These are phyloP conservation scores for Stenolophus ochropezus DNA, from an alignment of 2,888 invertebrate genomes.

Conservation along the genomic window DNA sequence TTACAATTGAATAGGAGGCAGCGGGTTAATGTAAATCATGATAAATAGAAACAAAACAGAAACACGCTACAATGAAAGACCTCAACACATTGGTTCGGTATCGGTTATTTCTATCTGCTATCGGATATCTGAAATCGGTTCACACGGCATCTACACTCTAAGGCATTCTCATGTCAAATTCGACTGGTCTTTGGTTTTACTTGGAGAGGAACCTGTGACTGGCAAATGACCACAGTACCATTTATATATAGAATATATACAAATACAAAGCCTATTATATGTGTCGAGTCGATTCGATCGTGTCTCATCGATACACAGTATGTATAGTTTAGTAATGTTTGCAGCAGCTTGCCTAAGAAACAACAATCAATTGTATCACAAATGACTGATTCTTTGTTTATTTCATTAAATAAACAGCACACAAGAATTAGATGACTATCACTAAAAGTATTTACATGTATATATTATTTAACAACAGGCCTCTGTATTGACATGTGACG, in stretches of 20 bases:
- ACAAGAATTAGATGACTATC: constrained; percentile 51
- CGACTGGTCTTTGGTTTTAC: constrained; percentile 53
- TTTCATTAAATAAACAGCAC: constrained; percentile 50
- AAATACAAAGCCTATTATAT: constrained; percentile 55
- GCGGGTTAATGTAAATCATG: constrained; percentile 44
- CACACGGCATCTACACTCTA: constrained; percentile 52
- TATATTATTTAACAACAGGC: constrained; percentile 55
- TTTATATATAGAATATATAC: constrained; percentile 51
- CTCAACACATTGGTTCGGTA: constrained; percentile 27
- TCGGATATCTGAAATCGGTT: constrained; percentile 27
- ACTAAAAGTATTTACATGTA: constrained; percentile 55
- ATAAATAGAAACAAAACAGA: constrained; percentile 38
- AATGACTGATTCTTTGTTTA: constrained; percentile 46
- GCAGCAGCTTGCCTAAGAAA: constrained; percentile 48
- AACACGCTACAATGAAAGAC: constrained; percentile 49
- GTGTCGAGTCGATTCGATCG: constrained; percentile 27
- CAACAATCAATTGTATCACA: constrained; percentile 55
- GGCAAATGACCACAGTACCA: constrained; percentile 52
- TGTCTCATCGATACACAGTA: constrained; percentile 24
- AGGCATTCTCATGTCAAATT: constrained; percentile 50
- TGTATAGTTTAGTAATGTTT: constrained; percentile 36
- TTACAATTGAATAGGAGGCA: constrained; percentile 37
- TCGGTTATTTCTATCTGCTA: constrained; percentile 5
- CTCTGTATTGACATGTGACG: constrained; percentile 55
- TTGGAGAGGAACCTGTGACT: constrained; percentile 50